These are phyloP conservation scores for Stegostoma tigrinum DNA, from an alignment of 2,113 vertebrate species.

Conservation along the genomic window DNA sequence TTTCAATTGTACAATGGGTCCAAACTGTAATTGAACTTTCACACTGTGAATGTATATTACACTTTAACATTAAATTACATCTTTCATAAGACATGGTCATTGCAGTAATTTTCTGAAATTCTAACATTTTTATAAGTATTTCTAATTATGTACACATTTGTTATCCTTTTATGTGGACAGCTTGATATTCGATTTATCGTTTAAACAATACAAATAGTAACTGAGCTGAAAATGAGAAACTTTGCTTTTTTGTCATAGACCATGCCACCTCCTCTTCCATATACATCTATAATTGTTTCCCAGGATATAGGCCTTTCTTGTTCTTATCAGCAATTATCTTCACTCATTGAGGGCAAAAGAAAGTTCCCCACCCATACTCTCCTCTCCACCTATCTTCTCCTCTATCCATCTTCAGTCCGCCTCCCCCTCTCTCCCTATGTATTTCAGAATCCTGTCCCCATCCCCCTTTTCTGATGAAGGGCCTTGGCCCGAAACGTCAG, in stretches of 20 bases:
- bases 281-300: neutral
- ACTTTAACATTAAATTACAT: neutral
- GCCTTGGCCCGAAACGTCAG: too few relatives aligned
- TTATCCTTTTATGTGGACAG: neutral
- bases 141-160: neutral
- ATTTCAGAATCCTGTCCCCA: too few relatives aligned
- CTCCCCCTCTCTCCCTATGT: too few relatives aligned
- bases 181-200: neutral
- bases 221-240: neutral
- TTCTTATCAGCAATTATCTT: neutral
- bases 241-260: neutral
- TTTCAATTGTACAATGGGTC: neutral
- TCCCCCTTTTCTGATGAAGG: too few relatives aligned
- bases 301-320: neutral
- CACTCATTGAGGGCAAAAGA: neutral
- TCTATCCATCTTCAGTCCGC: too few relatives aligned
- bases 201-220: neutral
- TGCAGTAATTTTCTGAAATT: neutral
- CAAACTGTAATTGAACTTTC: neutral
- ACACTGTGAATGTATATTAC: neutral
- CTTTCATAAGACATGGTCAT: neutral
- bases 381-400: too few relatives aligned
- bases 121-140: neutral
- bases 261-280: neutral
- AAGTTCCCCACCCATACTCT: too few relatives aligned